phyloP scores from a whole-genome alignment of 2,113 vertebrate species.

The Ptychochromis oligacanthus region DNA sequence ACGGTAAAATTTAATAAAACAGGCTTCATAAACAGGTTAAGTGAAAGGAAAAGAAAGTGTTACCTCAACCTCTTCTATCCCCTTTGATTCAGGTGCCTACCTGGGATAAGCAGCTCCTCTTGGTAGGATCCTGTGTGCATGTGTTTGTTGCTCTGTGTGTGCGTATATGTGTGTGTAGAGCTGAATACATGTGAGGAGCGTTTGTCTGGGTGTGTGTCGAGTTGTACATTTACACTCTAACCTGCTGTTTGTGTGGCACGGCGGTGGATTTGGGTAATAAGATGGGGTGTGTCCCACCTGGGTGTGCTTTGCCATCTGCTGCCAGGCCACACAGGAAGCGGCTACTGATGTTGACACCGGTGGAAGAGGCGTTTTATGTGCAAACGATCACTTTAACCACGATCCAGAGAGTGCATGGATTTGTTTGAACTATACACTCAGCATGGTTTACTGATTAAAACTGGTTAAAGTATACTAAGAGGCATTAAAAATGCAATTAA shows the following conservation, averaged over 20 bases:
- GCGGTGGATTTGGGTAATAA: slow-evolving; percentile 15
- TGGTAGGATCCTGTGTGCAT: slow-evolving; percentile 82
- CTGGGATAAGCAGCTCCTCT: slow-evolving; percentile 76
- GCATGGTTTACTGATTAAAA: not conserved
- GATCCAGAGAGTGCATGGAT: slow-evolving; percentile 31
- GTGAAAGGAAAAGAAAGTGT: not conserved
- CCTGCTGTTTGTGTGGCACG: slow-evolving; percentile 26
- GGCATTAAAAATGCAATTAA: too few species aligned
- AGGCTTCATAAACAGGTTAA: not conserved
- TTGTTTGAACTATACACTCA: not conserved
- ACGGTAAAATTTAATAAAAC: not conserved
- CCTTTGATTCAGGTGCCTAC: slow-evolving; percentile 81
- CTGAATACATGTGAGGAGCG: not conserved
- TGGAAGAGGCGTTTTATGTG: not conserved
- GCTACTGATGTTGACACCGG: not conserved
- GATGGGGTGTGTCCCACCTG: not conserved
- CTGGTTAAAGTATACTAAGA: not conserved
- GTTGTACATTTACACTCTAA: slow-evolving; percentile 52
- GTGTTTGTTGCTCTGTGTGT: slow-evolving; percentile 22
- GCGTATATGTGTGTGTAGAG: not conserved
- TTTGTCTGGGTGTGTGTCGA: slow-evolving; percentile 15
- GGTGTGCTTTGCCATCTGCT: slow-evolving; percentile 28
- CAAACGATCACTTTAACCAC: slow-evolving; percentile 6
- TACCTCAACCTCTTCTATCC: slow-evolving; percentile 46
- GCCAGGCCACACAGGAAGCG: not conserved